These are phyloP conservation scores for Chunga burmeisteri DNA, from an alignment of 2,113 vertebrate species.

Conservation along the genomic window DNA sequence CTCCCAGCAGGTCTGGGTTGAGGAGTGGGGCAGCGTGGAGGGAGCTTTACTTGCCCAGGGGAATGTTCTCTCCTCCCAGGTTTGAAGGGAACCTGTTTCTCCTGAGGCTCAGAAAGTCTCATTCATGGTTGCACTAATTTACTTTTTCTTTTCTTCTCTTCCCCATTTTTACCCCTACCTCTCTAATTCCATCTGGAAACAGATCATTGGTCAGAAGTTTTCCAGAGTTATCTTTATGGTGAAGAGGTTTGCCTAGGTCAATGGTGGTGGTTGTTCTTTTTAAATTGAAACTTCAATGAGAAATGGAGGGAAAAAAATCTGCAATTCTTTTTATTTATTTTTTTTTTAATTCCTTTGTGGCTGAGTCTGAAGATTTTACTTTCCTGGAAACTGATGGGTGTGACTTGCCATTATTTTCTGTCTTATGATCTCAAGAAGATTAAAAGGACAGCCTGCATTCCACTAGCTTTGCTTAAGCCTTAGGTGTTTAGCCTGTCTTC, in stretches of 20 bases:
- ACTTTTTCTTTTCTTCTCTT: background rate
- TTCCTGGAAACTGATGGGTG: slow-evolving; percentile 45
- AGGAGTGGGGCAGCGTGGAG: background rate
- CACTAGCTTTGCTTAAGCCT: background rate
- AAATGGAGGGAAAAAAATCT: background rate
- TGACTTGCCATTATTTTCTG: slow-evolving; percentile 57
- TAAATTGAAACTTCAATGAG: background rate
- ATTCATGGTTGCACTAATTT: background rate
- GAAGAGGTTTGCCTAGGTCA: background rate
- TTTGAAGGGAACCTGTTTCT: background rate
- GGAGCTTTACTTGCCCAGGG: background rate
- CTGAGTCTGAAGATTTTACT: background rate
- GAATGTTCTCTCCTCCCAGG: background rate
- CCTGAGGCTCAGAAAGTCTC: background rate
- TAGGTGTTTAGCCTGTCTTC: slow-evolving; percentile 10
- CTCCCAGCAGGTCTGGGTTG: background rate
- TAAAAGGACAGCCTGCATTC: slow-evolving; percentile 31
- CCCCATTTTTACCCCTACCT: background rate
- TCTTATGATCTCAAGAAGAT: slow-evolving; percentile 45
- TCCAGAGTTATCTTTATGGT: background rate
- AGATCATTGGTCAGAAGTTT: background rate
- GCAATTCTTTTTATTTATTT: background rate
- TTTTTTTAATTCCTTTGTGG: background rate
- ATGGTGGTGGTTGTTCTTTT: background rate
- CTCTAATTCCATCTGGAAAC: background rate